Conservation (phyloP, 2,113 vertebrate genomes). For the Scomber scombrus region DNA sequence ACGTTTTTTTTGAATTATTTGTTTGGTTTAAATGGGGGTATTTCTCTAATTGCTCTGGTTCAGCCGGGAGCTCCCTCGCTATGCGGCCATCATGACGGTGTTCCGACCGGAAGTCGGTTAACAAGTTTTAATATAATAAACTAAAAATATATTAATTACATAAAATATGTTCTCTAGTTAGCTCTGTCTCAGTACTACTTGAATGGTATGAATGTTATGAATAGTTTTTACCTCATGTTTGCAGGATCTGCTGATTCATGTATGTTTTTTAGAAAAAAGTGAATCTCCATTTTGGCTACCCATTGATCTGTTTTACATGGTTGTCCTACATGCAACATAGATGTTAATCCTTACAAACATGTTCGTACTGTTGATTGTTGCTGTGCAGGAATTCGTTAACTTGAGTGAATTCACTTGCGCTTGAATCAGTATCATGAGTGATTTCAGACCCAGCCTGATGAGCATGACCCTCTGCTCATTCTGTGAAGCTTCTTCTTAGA, state of each 20-base stretch:
- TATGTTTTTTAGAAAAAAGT: background rate
- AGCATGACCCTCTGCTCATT: background rate
- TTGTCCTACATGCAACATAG: background rate
- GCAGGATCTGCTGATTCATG: too few species aligned
- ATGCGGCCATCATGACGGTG: too few species aligned
- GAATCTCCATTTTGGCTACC: background rate
- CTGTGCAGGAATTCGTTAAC: background rate
- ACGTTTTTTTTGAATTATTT: too few species aligned
- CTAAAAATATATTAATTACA: background rate
- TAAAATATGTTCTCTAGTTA: background rate
- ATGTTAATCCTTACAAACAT: background rate
- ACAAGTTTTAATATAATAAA: too few species aligned
- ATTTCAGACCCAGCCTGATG: background rate
- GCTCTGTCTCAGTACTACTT: background rate
- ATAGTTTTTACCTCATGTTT: too few species aligned
- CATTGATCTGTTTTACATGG: background rate
- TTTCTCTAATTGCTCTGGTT: too few species aligned
- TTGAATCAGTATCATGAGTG: background rate
- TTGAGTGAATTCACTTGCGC: background rate
- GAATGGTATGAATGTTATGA: background rate
- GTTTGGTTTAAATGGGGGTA: too few species aligned
- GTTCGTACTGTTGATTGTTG: background rate
- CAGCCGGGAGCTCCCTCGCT: too few species aligned
- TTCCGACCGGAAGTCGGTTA: too few species aligned
- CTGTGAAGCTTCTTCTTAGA: background rate